Evolutionary conservation across 1,140 invertebrate genomes (phyloP).

Genomic region (Drosophila carrolli): DNA sequence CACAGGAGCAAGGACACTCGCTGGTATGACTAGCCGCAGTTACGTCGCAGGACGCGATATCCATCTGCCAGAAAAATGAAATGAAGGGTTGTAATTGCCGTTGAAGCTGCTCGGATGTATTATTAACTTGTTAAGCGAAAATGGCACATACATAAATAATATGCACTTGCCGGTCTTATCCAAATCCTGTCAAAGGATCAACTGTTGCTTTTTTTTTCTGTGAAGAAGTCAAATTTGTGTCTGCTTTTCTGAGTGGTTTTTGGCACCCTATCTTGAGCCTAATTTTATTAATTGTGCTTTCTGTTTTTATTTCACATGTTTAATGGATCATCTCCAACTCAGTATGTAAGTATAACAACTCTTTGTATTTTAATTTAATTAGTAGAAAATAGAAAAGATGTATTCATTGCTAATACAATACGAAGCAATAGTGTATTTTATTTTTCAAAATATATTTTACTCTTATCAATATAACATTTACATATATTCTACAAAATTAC

Average conservation of each 20-base stretch:
- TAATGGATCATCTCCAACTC: background rate
- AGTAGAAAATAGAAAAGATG: too few species aligned
- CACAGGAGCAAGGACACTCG: slow-evolving; percentile 63
- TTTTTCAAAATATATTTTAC: too few species aligned
- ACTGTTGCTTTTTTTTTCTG: background rate
- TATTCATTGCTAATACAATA: too few species aligned
- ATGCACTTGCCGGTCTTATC: slow-evolving; percentile 38
- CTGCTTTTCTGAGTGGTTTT: slow-evolving; percentile 25
- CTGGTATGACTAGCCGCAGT: slow-evolving; percentile 33
- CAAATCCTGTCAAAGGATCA: slow-evolving; percentile 32
- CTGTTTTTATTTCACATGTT: slow-evolving; percentile 29
- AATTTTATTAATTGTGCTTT: slow-evolving; percentile 28
- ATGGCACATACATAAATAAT: slow-evolving; percentile 44
- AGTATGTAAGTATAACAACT: slow-evolving; percentile 55
- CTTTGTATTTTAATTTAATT: too few species aligned
- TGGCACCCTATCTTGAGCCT: slow-evolving; percentile 8
- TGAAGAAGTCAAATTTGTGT: slow-evolving; percentile 33
- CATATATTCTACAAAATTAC: too few species aligned
- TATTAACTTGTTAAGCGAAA: slow-evolving; percentile 77
- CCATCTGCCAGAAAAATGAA: slow-evolving; percentile 66
- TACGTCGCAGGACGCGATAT: slow-evolving; percentile 29
- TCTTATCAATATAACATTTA: too few species aligned
- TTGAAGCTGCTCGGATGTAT: slow-evolving; percentile 58
- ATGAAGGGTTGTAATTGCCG: slow-evolving; percentile 64
- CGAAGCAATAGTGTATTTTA: too few species aligned